phyloP scores from a whole-genome alignment of 2,797 vertebrate species.

The Valencia hispanica region DNA sequence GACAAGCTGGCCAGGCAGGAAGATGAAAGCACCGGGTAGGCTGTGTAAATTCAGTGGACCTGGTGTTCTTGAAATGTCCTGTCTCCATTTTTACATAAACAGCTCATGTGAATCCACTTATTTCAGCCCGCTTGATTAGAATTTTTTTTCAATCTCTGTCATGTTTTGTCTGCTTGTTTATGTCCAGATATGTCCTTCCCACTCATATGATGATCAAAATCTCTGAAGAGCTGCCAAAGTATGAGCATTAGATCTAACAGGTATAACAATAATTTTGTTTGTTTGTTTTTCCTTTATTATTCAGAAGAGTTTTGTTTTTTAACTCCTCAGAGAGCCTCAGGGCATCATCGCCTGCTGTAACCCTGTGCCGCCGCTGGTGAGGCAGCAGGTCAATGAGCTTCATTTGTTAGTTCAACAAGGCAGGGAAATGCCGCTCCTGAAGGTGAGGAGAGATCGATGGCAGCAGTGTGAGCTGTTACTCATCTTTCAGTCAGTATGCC shows the following conservation, averaged over 20 bases:
- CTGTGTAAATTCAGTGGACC: slow-evolving; percentile 47
- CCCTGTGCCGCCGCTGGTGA: slow-evolving; percentile 92
- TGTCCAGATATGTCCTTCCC: slow-evolving; percentile 88
- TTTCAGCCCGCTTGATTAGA: slow-evolving; percentile 13
- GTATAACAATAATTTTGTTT: too few relatives aligned
- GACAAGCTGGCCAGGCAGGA: slow-evolving; percentile 92
- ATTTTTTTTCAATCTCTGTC: neutral
- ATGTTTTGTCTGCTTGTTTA: slow-evolving; percentile 9
- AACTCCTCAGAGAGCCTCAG: slow-evolving; percentile 87
- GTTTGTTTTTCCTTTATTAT: neutral
- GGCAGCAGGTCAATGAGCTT: slow-evolving; percentile 95
- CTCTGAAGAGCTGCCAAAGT: slow-evolving; percentile 94
- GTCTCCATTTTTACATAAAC: slow-evolving; percentile 37
- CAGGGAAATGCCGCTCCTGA: slow-evolving; percentile 93
- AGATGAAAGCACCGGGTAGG: slow-evolving; percentile 96
- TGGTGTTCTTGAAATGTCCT: slow-evolving; percentile 39
- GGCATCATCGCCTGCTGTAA: slow-evolving; percentile 96
- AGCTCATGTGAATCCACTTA: slow-evolving; percentile 16
- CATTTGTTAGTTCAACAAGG: slow-evolving; percentile 90
- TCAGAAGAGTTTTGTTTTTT: neutral
- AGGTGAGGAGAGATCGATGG: slow-evolving; percentile 78
- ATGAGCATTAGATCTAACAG: slow-evolving; percentile 64
- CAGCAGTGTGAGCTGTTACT: neutral
- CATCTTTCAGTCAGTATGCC: neutral
- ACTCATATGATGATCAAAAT: slow-evolving; percentile 98